Conservation (phyloP, 2,888 invertebrate genomes). For the Tridacna gigas region DNA sequence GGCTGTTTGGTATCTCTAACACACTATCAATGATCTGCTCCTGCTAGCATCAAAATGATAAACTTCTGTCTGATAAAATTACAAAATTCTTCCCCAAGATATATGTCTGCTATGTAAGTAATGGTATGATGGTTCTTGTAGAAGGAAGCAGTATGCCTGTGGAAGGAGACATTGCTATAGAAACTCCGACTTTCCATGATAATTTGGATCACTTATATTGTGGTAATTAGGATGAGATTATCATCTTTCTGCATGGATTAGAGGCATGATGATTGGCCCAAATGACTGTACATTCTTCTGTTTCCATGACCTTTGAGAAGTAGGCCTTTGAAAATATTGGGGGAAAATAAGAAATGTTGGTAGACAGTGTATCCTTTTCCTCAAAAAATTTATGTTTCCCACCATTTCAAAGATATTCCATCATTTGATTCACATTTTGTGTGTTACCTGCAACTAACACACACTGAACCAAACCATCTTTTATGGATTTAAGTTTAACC, state of each 20-base stretch:
- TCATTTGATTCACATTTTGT: too few species aligned
- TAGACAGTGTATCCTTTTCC: too few species aligned
- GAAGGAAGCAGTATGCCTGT: conserved; percentile 45
- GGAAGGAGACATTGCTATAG: conserved; percentile 52
- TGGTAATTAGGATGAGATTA: conserved; percentile 32
- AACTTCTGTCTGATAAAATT: not conserved
- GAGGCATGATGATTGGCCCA: too few species aligned
- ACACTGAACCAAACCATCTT: too few species aligned
- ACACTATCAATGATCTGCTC: not conserved
- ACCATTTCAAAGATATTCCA: too few species aligned
- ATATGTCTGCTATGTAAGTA: not conserved
- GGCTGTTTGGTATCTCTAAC: not conserved
- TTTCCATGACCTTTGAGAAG: too few species aligned
- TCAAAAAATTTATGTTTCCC: too few species aligned
- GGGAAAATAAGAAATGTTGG: too few species aligned
- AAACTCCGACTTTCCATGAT: conserved; percentile 54
- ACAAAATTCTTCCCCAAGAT: not conserved
- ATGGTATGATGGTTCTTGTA: conserved; percentile 3
- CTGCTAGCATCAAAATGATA: not conserved
- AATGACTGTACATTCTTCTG: too few species aligned
- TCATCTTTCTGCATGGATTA: not conserved
- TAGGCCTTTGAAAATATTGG: too few species aligned
- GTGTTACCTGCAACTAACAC: too few species aligned
- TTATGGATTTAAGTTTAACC: too few species aligned
- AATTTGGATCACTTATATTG: conserved; percentile 45